Conservation (phyloP, 2,113 vertebrate genomes). For the Lichenostomus cassidix region DNA sequence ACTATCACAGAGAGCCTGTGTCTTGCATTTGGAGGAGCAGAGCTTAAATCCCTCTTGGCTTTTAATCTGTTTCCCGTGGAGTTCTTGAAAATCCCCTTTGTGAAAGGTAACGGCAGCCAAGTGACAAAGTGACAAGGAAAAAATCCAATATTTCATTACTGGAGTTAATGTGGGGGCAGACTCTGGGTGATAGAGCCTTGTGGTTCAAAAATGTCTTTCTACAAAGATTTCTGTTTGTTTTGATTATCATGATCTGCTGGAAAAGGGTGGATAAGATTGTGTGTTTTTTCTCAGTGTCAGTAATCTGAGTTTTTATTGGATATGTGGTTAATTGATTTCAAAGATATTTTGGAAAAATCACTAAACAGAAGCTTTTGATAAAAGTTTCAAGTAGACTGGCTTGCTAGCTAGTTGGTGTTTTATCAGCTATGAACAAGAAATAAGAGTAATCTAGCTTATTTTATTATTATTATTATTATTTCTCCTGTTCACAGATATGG, state of each 20-base stretch:
- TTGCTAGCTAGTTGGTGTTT: conserved; percentile 7
- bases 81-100: conserved; percentile 57
- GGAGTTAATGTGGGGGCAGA: background rate
- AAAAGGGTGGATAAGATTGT: conserved; percentile 1
- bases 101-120: conserved; percentile 31
- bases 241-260: conserved; percentile 27
- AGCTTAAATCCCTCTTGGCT: conserved; percentile 19
- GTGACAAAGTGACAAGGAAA: conserved; percentile 19
- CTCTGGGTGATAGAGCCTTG: background rate
- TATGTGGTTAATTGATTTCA: background rate
- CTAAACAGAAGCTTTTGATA: background rate
- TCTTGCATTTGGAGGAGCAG: conserved; percentile 36
- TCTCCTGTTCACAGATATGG: conserved; percentile 6
- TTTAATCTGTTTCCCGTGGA: conserved; percentile 53
- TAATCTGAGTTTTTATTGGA: background rate
- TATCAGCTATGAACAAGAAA: conserved; percentile 26
- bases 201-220: conserved; percentile 22
- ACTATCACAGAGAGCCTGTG: conserved; percentile 5
- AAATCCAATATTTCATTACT: conserved; percentile 9
- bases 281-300: background rate
- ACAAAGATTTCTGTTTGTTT: background rate
- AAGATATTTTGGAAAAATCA: conserved; percentile 2
- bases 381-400: background rate
- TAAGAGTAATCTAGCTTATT: conserved; percentile 49
- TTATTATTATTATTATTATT: background rate